Conservation (phyloP, 30 jellyfish, hydroid and myxozoan genomes). For the Pseudorhiza aurosa region DNA sequence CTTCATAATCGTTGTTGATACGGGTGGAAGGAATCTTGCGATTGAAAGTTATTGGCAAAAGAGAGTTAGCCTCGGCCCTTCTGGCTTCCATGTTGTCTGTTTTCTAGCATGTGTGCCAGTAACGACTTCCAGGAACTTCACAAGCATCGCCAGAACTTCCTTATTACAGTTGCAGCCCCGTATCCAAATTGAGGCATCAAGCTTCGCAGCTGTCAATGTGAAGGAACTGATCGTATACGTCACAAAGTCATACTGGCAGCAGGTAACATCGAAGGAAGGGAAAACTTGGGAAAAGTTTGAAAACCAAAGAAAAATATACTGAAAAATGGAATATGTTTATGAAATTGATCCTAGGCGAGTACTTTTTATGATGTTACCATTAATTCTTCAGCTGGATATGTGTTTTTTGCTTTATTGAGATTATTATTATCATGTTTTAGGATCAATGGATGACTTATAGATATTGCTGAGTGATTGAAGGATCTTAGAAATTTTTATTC, state of each 20-base stretch:
- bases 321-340: conserved; percentile 87
- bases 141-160: background rate
- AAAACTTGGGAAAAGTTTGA: background rate
- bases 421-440: no score
- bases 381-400: no score
- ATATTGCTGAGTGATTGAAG: no score
- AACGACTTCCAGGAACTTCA: background rate
- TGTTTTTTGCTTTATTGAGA: no score
- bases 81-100: background rate
- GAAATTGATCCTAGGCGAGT: conserved; percentile 93
- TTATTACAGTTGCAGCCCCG: background rate
- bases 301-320: background rate
- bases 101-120: background rate
- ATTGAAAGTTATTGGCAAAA: background rate
- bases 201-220: background rate
- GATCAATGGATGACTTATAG: no score
- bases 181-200: background rate
- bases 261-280: background rate
- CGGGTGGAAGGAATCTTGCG: background rate
- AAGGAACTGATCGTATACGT: conserved; percentile 14
- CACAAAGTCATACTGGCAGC: conserved; percentile 23
- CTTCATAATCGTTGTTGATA: background rate
- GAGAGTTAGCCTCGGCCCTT: background rate
- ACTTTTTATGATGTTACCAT: no score
- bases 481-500: no score